Evolutionary conservation across 2,888 invertebrate genomes (phyloP), one percentile per base, ranked within the genome.

Genomic region (Nomada hirtipes): DNA sequence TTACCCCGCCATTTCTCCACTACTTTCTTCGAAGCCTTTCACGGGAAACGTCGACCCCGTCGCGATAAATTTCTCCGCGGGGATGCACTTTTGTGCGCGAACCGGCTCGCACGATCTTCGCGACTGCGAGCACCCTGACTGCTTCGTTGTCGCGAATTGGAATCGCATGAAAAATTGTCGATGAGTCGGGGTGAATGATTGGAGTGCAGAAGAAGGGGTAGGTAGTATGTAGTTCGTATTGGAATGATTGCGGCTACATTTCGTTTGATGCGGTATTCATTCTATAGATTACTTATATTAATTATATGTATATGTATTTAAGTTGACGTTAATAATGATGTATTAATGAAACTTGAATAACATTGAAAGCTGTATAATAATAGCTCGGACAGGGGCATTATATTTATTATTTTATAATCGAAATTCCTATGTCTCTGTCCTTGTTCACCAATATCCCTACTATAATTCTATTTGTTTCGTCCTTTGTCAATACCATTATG

Each of bases 21-120:
- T 52, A 55, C 71, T 73, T 76, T 68, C 81, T 71, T 55, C 74
- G 75, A 11, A 11, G 76, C 81, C 64, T 81, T 76, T 76, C 81
- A 81, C 71, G 52, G 71, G 23, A 69, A 75, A 80, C 72, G 76
- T 76, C 81, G 71, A n/a, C 29, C n/a, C 65, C 71, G 75, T 63
- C 47, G 64, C 81, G 72, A 82, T 81, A 81, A 82, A 81, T 82
- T 81, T 72, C 61, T 68, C 60, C 57, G 42, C 76, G 71, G 68
- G 53, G 72, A 81, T 69, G 63, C 57, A 68, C 72, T 64, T 72
- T 82, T 81, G 81, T 80, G 67, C 64, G 67, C 23, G 23, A 15
- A 47, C 15, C 44, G 64, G 36, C 53, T 59, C 69, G 70, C 77
- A 23, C 15, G 61, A 44, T 13, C 55, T 23, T n/a, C 18, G 55